Percentiles rank a stretch among this genome's conserved stretches.
phyloP scores from a whole-genome alignment of 1,140 invertebrate species.

The Lycorma delicatula region DNA sequence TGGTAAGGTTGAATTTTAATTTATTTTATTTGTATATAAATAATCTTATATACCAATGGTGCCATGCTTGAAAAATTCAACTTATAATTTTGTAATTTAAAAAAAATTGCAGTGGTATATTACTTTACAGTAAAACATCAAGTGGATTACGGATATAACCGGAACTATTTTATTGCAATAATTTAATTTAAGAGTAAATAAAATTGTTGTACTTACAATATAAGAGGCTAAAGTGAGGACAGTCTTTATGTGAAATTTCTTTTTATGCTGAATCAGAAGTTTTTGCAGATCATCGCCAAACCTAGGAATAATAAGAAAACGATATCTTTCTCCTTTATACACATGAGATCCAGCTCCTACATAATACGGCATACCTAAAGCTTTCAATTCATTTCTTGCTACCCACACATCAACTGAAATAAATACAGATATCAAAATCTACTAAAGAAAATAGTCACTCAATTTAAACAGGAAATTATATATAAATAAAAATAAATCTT shows the following conservation, averaged over 20 bases:
- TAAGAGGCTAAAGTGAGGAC: conserved; percentile 71
- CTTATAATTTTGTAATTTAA: not conserved
- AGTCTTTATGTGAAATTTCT: conserved; percentile 62
- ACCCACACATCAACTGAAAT: conserved; percentile 69
- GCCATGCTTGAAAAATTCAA: not conserved
- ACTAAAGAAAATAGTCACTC: too few species aligned
- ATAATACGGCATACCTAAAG: conserved; percentile 79
- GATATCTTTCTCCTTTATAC: conserved; percentile 58
- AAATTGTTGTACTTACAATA: conserved; percentile 47
- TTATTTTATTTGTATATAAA: not conserved
- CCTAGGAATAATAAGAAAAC: conserved; percentile 86
- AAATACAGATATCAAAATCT: too few species aligned
- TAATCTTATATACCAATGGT: not conserved
- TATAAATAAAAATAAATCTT: too few species aligned
- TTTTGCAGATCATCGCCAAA: conserved; percentile 85
- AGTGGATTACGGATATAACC: not conserved
- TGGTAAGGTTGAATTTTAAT: too few species aligned
- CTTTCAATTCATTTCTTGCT: conserved; percentile 51
- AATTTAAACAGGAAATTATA: too few species aligned
- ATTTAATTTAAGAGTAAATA: not conserved
- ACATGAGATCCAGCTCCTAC: conserved; percentile 74
- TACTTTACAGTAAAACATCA: too few species aligned
- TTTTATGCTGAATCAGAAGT: conserved; percentile 55
- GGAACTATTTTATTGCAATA: too few species aligned
- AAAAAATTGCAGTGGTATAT: too few species aligned